Percentiles rank a stretch among this genome's conserved stretches.
phyloP scores from a whole-genome alignment of 2,888 invertebrate genomes.

The Trachelus troglodyta region DNA sequence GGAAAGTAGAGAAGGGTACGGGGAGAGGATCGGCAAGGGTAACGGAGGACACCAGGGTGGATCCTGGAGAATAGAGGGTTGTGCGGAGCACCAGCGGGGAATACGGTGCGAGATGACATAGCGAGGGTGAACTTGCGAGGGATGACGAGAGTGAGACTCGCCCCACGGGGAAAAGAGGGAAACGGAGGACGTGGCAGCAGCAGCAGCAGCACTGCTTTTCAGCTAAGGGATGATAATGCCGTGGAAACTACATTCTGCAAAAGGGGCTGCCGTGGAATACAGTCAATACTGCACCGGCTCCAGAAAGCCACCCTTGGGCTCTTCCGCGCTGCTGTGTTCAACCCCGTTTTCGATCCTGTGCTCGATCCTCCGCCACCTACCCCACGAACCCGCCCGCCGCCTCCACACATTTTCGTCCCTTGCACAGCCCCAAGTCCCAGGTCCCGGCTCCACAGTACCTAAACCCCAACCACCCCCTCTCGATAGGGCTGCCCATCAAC shows the following conservation, averaged over 20 bases:
- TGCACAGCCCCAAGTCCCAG: constrained; percentile 16
- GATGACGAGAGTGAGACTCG: too few relatives aligned
- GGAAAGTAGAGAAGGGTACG: background rate
- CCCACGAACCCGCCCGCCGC: constrained; percentile 29
- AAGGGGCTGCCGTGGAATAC: constrained; percentile 34
- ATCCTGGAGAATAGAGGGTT: too few relatives aligned
- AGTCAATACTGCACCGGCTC: constrained; percentile 55
- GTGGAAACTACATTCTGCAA: constrained; percentile 42
- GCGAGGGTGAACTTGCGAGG: too few relatives aligned
- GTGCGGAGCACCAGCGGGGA: too few relatives aligned
- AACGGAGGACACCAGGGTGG: constrained; percentile 2
- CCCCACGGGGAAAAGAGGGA: background rate
- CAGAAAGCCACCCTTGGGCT: background rate
- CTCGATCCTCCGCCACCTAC: constrained; percentile 24
- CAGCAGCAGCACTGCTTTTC: constrained; percentile 35
- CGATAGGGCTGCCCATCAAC: constrained; percentile 10
- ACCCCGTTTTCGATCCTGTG: background rate
- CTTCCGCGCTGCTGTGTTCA: background rate
- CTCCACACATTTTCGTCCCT: constrained; percentile 23
- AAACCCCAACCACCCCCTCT: too few relatives aligned
- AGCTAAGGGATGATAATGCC: constrained; percentile 43
- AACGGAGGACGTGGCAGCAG: constrained; percentile 14
- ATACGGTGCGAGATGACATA: too few relatives aligned
- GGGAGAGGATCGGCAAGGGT: constrained; percentile 6
- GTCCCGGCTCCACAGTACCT: too few relatives aligned